Evolutionary conservation across 2,113 vertebrate species (phyloP).

Genomic region (Emydura subglobosa): DNA sequence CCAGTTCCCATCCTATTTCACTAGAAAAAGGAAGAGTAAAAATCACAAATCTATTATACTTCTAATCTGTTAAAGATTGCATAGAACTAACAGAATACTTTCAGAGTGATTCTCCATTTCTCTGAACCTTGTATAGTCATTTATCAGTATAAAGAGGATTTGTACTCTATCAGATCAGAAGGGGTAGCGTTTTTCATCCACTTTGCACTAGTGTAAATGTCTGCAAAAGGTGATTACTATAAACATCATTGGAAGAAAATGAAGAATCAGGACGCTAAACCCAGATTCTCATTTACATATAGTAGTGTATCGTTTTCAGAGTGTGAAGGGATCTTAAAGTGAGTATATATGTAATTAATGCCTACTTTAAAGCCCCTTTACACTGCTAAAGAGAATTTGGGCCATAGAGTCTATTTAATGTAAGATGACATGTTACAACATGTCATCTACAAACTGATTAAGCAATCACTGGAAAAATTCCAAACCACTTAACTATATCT

Average conservation of each 20-base stretch:
- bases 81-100: not conserved
- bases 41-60: not conserved
- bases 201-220: not conserved
- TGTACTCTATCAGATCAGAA: not conserved
- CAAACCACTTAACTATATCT: fast-evolving
- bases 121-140: not conserved
- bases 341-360: not conserved
- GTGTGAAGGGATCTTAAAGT: not conserved
- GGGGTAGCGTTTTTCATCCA: not conserved
- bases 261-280: not conserved
- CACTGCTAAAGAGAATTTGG: not conserved
- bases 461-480: not conserved
- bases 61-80: not conserved
- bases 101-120: not conserved
- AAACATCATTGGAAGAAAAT: not conserved
- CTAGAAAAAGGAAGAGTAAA: not conserved
- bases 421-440: not conserved
- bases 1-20: not conserved
- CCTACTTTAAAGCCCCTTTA: no score
- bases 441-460: not conserved
- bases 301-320: not conserved
- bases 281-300: not conserved
- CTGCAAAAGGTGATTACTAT: not conserved
- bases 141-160: not conserved
- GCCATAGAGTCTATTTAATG: not conserved